Conservation (phyloP, 2,113 vertebrate species). For the Hemicordylus capensis region DNA sequence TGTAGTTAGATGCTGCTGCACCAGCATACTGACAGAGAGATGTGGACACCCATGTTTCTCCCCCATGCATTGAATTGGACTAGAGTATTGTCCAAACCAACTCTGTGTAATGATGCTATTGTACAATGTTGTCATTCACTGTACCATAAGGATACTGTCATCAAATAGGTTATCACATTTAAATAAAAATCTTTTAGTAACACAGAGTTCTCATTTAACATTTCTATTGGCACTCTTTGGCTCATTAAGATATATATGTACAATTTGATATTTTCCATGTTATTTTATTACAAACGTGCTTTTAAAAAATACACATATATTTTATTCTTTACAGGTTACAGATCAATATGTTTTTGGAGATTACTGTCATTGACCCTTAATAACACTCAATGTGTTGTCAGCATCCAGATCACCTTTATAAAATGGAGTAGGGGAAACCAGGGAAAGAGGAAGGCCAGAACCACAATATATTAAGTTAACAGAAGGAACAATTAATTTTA, state of each 20-base stretch:
- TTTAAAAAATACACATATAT: constrained; percentile 89
- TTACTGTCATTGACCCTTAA: constrained; percentile 68
- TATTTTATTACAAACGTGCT: constrained; percentile 90
- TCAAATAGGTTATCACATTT: constrained; percentile 2
- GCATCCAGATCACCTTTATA: constrained; percentile 74
- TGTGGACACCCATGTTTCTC: too few relatives aligned
- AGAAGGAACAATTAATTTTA: constrained; percentile 80
- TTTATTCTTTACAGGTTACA: constrained; percentile 82
- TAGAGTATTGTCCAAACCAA: too few relatives aligned
- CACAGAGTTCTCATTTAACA: not conserved
- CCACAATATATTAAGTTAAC: constrained; percentile 77
- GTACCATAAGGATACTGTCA: not conserved
- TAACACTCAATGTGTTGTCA: constrained; percentile 48
- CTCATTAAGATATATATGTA: constrained; percentile 17
- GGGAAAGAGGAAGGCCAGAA: constrained; percentile 50
- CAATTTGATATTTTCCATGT: constrained; percentile 64
- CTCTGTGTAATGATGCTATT: constrained; percentile 7
- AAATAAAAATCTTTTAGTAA: not conserved
- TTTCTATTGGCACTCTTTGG: not conserved
- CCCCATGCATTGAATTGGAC: too few relatives aligned
- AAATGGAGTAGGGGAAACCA: constrained; percentile 62
- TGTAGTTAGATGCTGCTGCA: too few relatives aligned
- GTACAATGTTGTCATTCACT: not conserved
- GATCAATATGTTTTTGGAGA: constrained; percentile 80
- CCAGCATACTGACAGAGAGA: too few relatives aligned